A percentile compares a stretch with the other conserved stretches of the same genome.
phyloP scores from a whole-genome alignment of 92 coral and sea anemone species.

The Pocillopora meandrina region DNA sequence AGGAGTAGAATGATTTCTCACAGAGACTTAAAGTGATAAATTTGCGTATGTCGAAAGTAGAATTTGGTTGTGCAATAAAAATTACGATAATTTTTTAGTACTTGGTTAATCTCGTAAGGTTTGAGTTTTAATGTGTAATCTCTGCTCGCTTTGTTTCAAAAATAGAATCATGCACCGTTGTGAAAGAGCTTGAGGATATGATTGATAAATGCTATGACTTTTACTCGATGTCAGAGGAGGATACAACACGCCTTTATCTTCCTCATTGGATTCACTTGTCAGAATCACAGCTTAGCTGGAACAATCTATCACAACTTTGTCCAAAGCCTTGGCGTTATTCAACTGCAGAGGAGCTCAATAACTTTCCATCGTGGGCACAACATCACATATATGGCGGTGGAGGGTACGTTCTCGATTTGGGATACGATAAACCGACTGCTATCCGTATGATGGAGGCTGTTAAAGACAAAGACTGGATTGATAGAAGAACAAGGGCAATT shows the following conservation, averaged over 20 bases:
- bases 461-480: conserved; percentile 39
- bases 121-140: not conserved
- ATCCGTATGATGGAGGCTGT: conserved; percentile 42
- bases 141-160: not conserved
- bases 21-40: no score
- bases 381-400: conserved; percentile 42
- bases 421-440: conserved; percentile 40
- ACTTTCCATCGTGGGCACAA: conserved; percentile 31
- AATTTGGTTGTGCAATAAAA: no score
- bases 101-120: no score
- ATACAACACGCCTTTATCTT: conserved; percentile 31
- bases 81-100: no score
- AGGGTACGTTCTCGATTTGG: conserved; percentile 37
- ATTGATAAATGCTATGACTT: conserved; percentile 30
- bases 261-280: conserved; percentile 34
- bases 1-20: not conserved
- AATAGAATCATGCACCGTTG: conserved; percentile 21
- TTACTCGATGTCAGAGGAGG: conserved; percentile 41
- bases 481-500: conserved; percentile 37
- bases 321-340: conserved; percentile 39
- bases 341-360: conserved; percentile 29
- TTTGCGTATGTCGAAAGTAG: no score
- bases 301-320: conserved; percentile 19
- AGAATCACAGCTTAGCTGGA: conserved; percentile 18
- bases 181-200: conserved; percentile 2